Evolutionary conservation across 2,113 vertebrate genomes (phyloP).

Genomic region (Pica pica): DNA sequence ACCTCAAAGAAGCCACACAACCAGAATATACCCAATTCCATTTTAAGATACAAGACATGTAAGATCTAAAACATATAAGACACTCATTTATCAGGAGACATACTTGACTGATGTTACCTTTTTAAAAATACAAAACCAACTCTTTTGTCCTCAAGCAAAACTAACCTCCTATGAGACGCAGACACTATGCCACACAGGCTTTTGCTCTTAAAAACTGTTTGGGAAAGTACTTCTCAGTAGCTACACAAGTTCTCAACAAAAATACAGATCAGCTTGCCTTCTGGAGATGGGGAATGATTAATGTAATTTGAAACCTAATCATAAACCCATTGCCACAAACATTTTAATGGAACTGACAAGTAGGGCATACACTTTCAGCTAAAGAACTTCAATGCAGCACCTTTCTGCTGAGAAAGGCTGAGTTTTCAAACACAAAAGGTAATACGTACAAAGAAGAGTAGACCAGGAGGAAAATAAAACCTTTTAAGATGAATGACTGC

Average conservation of each 20-base stretch:
- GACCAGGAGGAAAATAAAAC: background rate
- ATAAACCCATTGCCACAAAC: background rate
- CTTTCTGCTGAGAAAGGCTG: background rate
- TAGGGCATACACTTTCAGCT: background rate
- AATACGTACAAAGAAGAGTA: background rate
- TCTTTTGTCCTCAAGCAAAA: background rate
- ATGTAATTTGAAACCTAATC: conserved; percentile 19
- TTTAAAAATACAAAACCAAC: background rate
- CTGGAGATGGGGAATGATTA: background rate
- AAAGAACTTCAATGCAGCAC: background rate
- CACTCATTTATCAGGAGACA: background rate
- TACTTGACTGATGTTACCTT: background rate
- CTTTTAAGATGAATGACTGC: background rate
- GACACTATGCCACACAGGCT: background rate
- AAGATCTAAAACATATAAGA: background rate
- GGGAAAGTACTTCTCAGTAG: background rate
- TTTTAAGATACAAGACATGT: background rate
- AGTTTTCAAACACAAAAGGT: background rate
- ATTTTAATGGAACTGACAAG: background rate
- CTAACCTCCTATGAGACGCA: background rate
- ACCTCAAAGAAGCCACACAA: background rate
- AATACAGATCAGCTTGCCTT: background rate
- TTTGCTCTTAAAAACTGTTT: background rate
- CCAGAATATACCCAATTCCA: background rate
- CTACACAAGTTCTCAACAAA: background rate